These are phyloP conservation scores for Nymphalis polychloros DNA, from an alignment of 2,888 invertebrate species.

Conservation along the genomic window DNA sequence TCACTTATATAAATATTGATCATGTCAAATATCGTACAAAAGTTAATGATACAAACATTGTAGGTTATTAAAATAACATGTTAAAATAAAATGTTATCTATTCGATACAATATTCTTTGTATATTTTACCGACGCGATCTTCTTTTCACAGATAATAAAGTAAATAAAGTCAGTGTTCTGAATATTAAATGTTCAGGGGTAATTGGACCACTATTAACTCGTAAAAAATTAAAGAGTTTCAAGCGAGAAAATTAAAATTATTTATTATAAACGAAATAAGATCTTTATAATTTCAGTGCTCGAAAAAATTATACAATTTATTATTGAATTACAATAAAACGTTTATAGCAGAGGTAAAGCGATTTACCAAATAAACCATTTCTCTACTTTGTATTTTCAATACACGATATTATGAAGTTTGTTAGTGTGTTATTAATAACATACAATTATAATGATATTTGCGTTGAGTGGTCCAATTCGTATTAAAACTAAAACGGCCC, in stretches of 20 bases:
- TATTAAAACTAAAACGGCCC: background rate
- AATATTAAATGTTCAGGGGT: background rate
- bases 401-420: background rate
- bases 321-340: constrained; percentile 1
- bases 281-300: background rate
- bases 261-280: background rate
- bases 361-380: constrained; percentile 10
- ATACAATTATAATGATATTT: background rate
- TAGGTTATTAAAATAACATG: background rate
- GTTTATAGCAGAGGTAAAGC: background rate
- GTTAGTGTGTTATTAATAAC: constrained; percentile 27
- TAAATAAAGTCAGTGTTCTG: constrained; percentile 7
- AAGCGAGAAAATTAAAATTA: no score
- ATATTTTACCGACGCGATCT: background rate
- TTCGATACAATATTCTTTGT: background rate
- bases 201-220: constrained; percentile 6
- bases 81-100: background rate
- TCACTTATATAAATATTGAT: constrained; percentile 4
- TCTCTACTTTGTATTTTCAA: background rate
- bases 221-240: background rate
- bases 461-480: constrained; percentile 16
- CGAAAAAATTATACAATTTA: background rate
- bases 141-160: constrained; percentile 2
- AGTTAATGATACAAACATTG: background rate
- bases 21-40: background rate